Percentiles rank a stretch among this genome's conserved stretches.
Conservation (phyloP, 2,113 vertebrate species). For the Percopsis transmontana region DNA sequence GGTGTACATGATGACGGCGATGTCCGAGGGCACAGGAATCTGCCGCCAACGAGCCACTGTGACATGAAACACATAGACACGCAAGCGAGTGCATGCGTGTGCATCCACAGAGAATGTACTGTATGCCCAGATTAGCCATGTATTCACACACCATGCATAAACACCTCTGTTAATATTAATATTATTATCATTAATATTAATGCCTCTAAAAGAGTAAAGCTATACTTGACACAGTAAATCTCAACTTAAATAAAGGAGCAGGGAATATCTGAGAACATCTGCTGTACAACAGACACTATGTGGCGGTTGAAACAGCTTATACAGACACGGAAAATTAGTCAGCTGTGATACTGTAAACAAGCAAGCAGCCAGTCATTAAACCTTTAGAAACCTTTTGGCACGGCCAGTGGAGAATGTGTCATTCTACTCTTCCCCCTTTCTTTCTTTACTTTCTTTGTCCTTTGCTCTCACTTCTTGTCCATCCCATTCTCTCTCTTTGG, state of each 20-base stretch:
- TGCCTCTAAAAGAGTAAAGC: too few relatives aligned
- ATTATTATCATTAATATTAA: too few relatives aligned
- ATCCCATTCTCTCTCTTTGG: not conserved
- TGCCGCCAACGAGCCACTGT: slow-evolving; percentile 67
- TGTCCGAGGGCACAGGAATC: slow-evolving; percentile 81
- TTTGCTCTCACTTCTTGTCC: not conserved
- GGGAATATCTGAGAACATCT: slow-evolving; percentile 4
- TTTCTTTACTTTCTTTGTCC: not conserved
- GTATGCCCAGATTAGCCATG: not conserved
- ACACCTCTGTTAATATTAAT: not conserved
- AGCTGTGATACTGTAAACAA: slow-evolving; percentile 37
- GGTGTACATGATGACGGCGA: slow-evolving; percentile 97
- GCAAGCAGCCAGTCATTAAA: slow-evolving; percentile 4
- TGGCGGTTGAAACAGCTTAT: not conserved
- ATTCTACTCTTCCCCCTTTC: not conserved
- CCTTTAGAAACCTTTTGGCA: slow-evolving; percentile 10
- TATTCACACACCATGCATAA: not conserved
- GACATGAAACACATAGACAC: slow-evolving; percentile 7
- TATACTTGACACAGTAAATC: not conserved
- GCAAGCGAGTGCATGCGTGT: not conserved
- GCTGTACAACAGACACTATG: not conserved
- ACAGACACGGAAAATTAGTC: slow-evolving; percentile 28
- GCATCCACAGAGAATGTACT: not conserved
- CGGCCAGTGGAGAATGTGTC: not conserved
- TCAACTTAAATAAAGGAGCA: not conserved